Base-by-base conservation (phyloP, 2,113 vertebrate species). In the Lophius piscatorius region DNA sequence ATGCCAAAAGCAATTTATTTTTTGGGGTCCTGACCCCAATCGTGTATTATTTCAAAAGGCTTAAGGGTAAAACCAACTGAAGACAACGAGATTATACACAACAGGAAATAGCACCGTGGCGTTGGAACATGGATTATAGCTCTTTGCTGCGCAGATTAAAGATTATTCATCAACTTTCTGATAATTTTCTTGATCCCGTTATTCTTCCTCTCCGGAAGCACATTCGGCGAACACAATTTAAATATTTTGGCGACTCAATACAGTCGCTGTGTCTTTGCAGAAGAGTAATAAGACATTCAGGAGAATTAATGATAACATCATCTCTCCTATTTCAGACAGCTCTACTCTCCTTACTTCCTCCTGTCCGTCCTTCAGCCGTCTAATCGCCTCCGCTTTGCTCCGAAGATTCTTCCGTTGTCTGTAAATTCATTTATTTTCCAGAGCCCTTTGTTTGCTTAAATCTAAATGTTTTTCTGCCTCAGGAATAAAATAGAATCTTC, bases 401-500 rank as follows among this genome's bases (percentile, higher is more conserved):
- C n/a, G n/a, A n/a, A n/a, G n/a, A n/a, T n/a, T 12, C 45, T 38
- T 24, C 14, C 17, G 28, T 4, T 38, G 2, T 55, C 5, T 18
- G 11, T 28, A 22, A 36, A n/a, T 29, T 26, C 5, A 17, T 21
- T 35, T 55, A 49, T 60, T 65, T 79, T 31, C 39, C 41, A 41
- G 20, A 28, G 29, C 31, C 44, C 61, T 70, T 56, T 51, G 31
- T 70, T 72, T 69, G 58, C 52, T 33, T 20, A 18, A 47, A 33
- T 40, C 65, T 63, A 63, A 29, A 28, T 70, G 41, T 74, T 76
- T 77, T n/a, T 74, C 54, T 58, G 38, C 35, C n/a, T 44, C 56
- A 83, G 82, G 62, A 89, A 88, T 85, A 76, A 88, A 87, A 77
- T 40, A 86, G 23, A 34, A 84, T 33, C 55, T 78, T 72, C 75